Evolutionary conservation across 1,140 invertebrate species (phyloP), one percentile per base, ranked within the genome.

Genomic region (Proctacanthus coquilletti): DNA sequence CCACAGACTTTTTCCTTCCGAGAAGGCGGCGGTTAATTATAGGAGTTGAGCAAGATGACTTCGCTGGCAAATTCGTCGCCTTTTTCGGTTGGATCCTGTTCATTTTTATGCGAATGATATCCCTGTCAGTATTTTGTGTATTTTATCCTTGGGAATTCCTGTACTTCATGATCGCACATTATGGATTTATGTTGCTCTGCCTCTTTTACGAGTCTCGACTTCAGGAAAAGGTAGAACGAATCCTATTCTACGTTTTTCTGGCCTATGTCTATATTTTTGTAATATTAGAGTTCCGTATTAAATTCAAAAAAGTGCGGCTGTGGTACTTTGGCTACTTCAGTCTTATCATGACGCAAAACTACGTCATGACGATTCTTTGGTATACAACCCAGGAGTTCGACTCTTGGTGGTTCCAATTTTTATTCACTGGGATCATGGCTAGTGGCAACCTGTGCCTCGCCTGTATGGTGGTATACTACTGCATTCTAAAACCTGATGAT

Each of bases 81-180:
- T 80, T 76, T 47, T 53, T 75, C 10, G 78, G 75, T 49, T 82
- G 80, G 79, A 75, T 77, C 31, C 60, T 71, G 14, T 82, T 80
- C 46, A 71, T 83, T 18, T 47, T 72, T 4, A 65, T 73, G 11
- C 64, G 80, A 21, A 62, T 81, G 52, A 60, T 81, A 10, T 66
- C 77, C n/a, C 68, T 81, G 21, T 66, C 71, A 6, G 64, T 70
- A 1, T 80, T 80, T 48, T 74, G 71, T n/a, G 68, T 74, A 42
- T 79, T 79, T 50, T 77, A 72, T 52, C 66, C 74, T 0, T 43
- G 61, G 5, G 60, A 68, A 32, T 67, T 74, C n/a, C 53, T 66
- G 1, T 68, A 66, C 19, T 39, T 75, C 18, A 47, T 77, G 14
- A 56, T 65, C 18, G 49, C 63, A 6, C 76, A 78, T 50, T 78